Evolutionary conservation across 2,113 vertebrate genomes (phyloP).

Genomic region (Pelecanoides urinatrix): DNA sequence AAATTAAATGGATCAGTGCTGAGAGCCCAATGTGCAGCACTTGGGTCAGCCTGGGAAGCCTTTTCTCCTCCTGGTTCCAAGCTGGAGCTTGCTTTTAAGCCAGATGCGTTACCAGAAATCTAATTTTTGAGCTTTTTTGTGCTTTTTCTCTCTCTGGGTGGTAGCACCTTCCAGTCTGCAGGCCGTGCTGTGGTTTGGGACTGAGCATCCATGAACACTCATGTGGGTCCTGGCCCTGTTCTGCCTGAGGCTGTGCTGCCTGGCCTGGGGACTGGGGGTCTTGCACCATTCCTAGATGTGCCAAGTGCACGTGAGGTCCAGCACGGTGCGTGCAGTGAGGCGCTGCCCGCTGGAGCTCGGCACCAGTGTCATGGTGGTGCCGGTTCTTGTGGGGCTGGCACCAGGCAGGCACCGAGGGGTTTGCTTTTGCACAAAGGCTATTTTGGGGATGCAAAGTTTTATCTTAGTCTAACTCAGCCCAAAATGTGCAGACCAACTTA

Average conservation of each 20-base stretch:
- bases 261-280: fast-evolving
- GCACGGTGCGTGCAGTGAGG: fast-evolving
- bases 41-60: neutral
- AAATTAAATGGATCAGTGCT: fast-evolving
- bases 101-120: neutral
- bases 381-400: neutral
- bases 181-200: fast-evolving
- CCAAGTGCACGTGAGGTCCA: neutral
- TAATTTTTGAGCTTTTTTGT: neutral
- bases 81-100: neutral
- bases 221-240: neutral
- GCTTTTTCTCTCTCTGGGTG: neutral
- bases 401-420: neutral
- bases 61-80: neutral
- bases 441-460: neutral
- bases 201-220: neutral
- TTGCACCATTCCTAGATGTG: neutral
- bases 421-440: neutral
- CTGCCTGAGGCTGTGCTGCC: fast-evolving
- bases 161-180: neutral
- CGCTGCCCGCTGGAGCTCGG: fast-evolving
- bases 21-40: neutral
- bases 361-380: fast-evolving
- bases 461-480: neutral
- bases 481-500: neutral